A percentile compares a stretch with the other conserved stretches of the same genome.
Conservation (phyloP, 2,113 vertebrate species). For the Melanocharis versteri region DNA sequence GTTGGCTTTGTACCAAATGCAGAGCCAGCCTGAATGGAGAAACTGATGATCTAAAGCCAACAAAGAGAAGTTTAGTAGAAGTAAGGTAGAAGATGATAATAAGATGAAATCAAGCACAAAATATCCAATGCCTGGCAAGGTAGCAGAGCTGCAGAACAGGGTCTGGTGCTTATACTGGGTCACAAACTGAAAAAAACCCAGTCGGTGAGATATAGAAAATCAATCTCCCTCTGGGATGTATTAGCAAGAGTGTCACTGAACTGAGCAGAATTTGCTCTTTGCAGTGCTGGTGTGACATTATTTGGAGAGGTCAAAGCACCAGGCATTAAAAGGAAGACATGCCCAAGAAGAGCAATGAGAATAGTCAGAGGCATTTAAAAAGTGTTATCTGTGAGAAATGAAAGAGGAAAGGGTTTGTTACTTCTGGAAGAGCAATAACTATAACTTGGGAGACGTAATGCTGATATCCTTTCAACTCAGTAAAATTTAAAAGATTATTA, state of each 20-base stretch:
- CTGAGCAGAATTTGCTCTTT: background rate
- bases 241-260: background rate
- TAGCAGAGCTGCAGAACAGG: background rate
- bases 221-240: background rate
- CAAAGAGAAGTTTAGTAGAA: background rate
- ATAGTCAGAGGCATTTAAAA: background rate
- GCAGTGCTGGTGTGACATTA: background rate
- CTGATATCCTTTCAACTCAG: background rate
- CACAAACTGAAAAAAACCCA: background rate
- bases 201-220: background rate
- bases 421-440: background rate
- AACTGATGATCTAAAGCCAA: background rate
- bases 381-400: background rate
- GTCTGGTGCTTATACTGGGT: background rate
- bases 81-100: background rate
- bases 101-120: background rate
- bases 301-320: conserved; percentile 3
- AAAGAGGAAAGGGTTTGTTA: background rate
- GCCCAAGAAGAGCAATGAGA: background rate
- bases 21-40: background rate
- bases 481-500: background rate
- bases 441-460: background rate
- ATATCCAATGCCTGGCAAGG: background rate
- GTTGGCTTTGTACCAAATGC: background rate
- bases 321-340: background rate